Conservation (phyloP, 2,888 invertebrate species). For the Philereme vetulata region DNA sequence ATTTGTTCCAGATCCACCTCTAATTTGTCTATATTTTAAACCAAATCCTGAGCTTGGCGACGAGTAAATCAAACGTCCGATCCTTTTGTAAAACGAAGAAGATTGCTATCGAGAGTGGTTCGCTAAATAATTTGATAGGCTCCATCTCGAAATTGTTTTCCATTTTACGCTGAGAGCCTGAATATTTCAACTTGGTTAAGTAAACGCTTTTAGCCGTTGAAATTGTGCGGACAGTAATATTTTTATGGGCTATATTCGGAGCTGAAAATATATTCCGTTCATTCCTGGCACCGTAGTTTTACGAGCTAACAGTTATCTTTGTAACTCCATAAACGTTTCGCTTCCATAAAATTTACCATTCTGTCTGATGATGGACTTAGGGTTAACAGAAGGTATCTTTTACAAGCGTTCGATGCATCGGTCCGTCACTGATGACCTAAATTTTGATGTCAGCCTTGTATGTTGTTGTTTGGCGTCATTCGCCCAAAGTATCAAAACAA, state of each 20-base stretch:
- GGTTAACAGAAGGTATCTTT: too few relatives aligned
- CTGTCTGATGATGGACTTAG: background rate
- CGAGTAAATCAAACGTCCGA: slow-evolving; percentile 43
- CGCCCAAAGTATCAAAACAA: slow-evolving; percentile 16
- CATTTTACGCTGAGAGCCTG: slow-evolving; percentile 32
- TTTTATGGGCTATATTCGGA: slow-evolving; percentile 24
- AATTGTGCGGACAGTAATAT: slow-evolving; percentile 20
- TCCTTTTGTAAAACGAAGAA: slow-evolving; percentile 32
- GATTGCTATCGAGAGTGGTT: slow-evolving; percentile 36
- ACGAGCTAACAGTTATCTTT: slow-evolving; percentile 9
- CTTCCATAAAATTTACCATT: background rate
- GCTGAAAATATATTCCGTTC: slow-evolving; percentile 29
- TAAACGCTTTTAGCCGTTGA: slow-evolving; percentile 31
- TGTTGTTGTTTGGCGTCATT: slow-evolving; percentile 6
- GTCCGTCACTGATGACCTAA: too few relatives aligned
- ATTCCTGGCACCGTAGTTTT: slow-evolving; percentile 28
- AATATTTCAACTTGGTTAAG: slow-evolving; percentile 28
- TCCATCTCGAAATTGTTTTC: slow-evolving; percentile 35
- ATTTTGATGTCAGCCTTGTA: too few relatives aligned
- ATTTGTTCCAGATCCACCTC: slow-evolving; percentile 61
- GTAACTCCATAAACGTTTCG: slow-evolving; percentile 15
- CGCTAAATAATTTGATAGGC: slow-evolving; percentile 36
- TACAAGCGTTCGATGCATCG: too few relatives aligned
- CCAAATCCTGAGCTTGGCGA: slow-evolving; percentile 41
- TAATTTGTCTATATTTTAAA: slow-evolving; percentile 52